Percentiles rank a stretch among this genome's conserved stretches.
phyloP scores from a whole-genome alignment of 1,140 invertebrate species.

The Drosophila pandora region DNA sequence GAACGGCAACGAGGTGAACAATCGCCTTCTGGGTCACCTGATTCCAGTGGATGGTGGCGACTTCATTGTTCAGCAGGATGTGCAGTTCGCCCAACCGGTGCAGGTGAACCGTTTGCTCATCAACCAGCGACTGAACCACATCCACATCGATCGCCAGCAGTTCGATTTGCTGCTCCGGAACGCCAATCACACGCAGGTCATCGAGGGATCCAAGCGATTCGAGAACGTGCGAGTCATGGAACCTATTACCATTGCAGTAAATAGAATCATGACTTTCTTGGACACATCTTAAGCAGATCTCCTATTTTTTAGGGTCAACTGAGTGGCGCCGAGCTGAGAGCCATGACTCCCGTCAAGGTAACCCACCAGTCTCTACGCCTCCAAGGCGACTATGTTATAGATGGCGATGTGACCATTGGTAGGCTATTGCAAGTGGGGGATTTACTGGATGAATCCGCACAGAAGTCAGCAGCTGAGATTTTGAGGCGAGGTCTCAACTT shows the following conservation, averaged over 20 bases:
- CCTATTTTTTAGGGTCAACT: slow-evolving; percentile 62
- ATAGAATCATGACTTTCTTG: slow-evolving; percentile 4
- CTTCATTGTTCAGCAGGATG: slow-evolving; percentile 79
- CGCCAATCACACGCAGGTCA: slow-evolving; percentile 73
- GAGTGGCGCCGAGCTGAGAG: slow-evolving; percentile 71
- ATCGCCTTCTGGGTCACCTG: slow-evolving; percentile 48
- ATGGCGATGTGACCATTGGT: slow-evolving; percentile 79
- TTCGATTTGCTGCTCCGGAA: slow-evolving; percentile 83
- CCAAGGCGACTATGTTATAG: slow-evolving; percentile 81
- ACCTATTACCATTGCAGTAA: slow-evolving; percentile 79
- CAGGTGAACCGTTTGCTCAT: slow-evolving; percentile 79
- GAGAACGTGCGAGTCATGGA: slow-evolving; percentile 79
- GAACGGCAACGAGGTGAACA: slow-evolving; percentile 62
- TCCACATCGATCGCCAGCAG: slow-evolving; percentile 77
- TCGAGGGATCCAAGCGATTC: slow-evolving; percentile 82
- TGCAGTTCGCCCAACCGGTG: slow-evolving; percentile 81
- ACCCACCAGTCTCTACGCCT: slow-evolving; percentile 72
- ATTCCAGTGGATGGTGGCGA: slow-evolving; percentile 67
- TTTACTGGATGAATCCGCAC: slow-evolving; percentile 46
- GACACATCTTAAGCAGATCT: neutral
- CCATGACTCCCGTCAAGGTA: slow-evolving; percentile 82
- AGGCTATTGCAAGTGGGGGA: slow-evolving; percentile 68
- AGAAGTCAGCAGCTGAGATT: slow-evolving; percentile 41
- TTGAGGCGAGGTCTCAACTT: slow-evolving; percentile 48
- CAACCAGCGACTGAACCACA: slow-evolving; percentile 80